Base-by-base conservation (phyloP, 2,113 vertebrate species). In the Phaethon lepturus region DNA sequence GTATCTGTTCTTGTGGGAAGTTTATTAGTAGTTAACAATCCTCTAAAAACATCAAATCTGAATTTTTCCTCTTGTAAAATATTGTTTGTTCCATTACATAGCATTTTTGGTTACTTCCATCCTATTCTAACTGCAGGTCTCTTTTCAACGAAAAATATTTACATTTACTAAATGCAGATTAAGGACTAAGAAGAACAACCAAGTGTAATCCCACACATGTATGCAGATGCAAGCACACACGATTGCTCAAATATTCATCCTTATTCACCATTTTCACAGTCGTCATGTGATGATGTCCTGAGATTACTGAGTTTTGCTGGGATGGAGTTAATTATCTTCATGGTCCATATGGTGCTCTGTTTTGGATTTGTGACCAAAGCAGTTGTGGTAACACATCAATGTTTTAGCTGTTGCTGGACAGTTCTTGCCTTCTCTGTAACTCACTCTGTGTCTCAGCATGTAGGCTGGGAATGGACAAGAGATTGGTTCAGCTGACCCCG, bases 401-500 rank as follows among this genome's bases (percentile, higher is more conserved):
- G 10, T 10, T 25, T 52, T 13, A 35, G 8, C 15, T 55, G 29
- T 7, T 19, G 9, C 33, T 3, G 1, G 72, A 38, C 18, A 24
- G 8, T 7, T 3, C 10, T 72, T 55, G 35, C 2, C 5, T 29
- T 59, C 17, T 55, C 26, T 60, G 9, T 49, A 19, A 13, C 19
- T 59, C 24, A 28, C 3, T 8, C 9, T 62, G 47, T 3, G 8
- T 4, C 28, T 38, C 17, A 29, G 15, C 7, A 17, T 28, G 6
- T 42, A 47, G 28, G 6, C 0, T 2, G 38, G 28, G 10, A 75
- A 35, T 7, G 3, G 31, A n/a, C 11, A 69, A 76, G 47, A 58
- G 23, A 31, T 5, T 33, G 10, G 25, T 16, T 24, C 5, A 68
- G 10, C 7, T 62, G 16, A 53, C 11, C 17, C 0, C 0, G 62